phyloP scores from a whole-genome alignment of 2,113 vertebrate genomes.

The Vanacampus margaritifer region DNA sequence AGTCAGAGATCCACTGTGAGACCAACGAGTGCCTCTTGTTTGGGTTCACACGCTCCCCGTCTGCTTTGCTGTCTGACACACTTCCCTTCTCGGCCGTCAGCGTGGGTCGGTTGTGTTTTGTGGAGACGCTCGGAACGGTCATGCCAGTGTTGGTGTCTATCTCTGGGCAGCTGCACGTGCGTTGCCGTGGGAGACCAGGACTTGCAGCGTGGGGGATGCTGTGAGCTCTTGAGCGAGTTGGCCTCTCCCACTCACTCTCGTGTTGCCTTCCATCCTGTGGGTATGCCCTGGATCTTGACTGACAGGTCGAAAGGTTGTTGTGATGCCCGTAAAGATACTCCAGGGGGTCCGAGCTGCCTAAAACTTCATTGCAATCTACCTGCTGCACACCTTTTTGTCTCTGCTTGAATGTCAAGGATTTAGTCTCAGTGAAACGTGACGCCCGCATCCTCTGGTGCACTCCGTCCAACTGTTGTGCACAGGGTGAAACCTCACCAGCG shows the following conservation, averaged over 20 bases:
- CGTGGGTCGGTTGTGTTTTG: conserved; percentile 12
- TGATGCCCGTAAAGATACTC: conserved; percentile 74
- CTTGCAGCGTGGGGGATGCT: conserved; percentile 62
- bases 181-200: conserved; percentile 54
- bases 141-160: conserved; percentile 21
- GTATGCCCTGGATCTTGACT: conserved; percentile 27
- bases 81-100: conserved; percentile 20
- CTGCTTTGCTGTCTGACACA: conserved; percentile 11
- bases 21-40: conserved; percentile 61
- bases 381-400: conserved; percentile 15
- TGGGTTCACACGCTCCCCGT: conserved; percentile 26
- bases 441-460: conserved; percentile 27
- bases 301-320: conserved; percentile 28
- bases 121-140: conserved; percentile 14
- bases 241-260: conserved; percentile 10
- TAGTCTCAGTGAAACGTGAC: conserved; percentile 16
- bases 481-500: conserved; percentile 32
- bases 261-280: conserved; percentile 4
- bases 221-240: conserved; percentile 33
- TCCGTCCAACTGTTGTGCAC: conserved; percentile 31
- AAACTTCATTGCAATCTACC: conserved; percentile 22
- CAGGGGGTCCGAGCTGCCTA: conserved; percentile 68
- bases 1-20: conserved; percentile 77
- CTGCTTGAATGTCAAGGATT: background rate
- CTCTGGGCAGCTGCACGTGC: conserved; percentile 62